phyloP scores from a whole-genome alignment of 2,888 invertebrate species.

The Leptinotarsa tumamoca region DNA sequence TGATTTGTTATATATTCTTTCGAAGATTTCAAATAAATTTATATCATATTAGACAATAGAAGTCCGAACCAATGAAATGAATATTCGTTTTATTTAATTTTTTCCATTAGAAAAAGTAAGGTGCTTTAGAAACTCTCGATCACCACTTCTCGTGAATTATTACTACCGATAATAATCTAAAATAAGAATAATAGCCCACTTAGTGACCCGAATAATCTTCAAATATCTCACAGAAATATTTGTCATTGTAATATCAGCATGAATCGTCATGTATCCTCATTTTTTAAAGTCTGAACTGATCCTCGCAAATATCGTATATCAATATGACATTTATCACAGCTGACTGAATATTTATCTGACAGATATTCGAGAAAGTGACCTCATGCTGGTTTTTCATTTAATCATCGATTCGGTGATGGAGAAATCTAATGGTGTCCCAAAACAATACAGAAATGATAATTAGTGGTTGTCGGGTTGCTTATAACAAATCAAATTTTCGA shows the following conservation, averaged over 20 bases:
- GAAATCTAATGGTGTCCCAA: neutral
- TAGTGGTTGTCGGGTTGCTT: neutral
- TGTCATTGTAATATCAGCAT: neutral
- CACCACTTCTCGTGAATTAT: too few relatives aligned
- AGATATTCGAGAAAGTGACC: constrained; percentile 14
- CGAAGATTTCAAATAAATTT: too few relatives aligned
- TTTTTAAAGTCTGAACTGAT: neutral
- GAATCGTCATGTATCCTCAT: neutral
- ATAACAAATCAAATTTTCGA: neutral
- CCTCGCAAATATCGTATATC: neutral
- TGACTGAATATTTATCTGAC: neutral
- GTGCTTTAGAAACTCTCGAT: too few relatives aligned
- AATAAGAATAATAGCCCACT: too few relatives aligned
- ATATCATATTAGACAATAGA: too few relatives aligned
- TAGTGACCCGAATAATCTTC: neutral
- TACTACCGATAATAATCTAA: too few relatives aligned
- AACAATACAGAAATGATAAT: constrained; percentile 9
- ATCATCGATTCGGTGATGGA: neutral
- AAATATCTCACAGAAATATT: neutral
- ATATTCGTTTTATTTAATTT: too few relatives aligned
- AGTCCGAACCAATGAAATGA: too few relatives aligned
- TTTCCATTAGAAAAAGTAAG: too few relatives aligned
- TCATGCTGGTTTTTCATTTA: neutral
- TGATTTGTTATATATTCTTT: too few relatives aligned
- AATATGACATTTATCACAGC: constrained; percentile 15